Evolutionary conservation across 2,797 vertebrate species (phyloP).

Genomic region (Naso thynnoides): DNA sequence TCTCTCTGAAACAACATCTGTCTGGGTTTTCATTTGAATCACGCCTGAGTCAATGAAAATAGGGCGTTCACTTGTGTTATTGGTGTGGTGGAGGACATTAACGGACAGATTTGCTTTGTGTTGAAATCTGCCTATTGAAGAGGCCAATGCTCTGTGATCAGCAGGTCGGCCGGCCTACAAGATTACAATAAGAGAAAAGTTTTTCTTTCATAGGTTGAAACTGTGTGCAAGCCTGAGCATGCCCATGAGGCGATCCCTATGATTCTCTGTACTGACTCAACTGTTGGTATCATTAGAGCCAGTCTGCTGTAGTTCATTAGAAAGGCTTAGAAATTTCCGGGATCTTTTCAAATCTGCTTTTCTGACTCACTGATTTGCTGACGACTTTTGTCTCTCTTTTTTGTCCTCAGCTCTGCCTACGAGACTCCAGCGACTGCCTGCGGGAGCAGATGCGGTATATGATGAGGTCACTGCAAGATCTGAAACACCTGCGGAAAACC

Average conservation of each 20-base stretch:
- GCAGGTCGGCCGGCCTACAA: constrained; percentile 21
- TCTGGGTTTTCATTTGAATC: constrained; percentile 48
- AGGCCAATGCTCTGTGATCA: constrained; percentile 23
- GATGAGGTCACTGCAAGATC: constrained; percentile 87
- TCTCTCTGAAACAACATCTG: constrained; percentile 29
- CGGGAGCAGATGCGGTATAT: constrained; percentile 88
- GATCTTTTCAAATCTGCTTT: too few relatives aligned
- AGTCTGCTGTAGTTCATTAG: background rate
- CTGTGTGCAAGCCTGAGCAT: constrained; percentile 50
- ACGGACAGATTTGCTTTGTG: constrained; percentile 50
- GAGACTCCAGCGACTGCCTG: constrained; percentile 82
- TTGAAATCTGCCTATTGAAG: constrained; percentile 22
- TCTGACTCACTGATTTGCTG: constrained; percentile 14
- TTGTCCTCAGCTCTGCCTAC: constrained; percentile 85
- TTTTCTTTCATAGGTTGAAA: constrained; percentile 15
- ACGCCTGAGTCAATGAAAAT: constrained; percentile 25
- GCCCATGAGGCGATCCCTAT: constrained; percentile 17
- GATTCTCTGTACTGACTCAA: constrained; percentile 8
- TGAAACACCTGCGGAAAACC: constrained; percentile 81
- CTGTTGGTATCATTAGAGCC: constrained; percentile 20
- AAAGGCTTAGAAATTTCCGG: constrained; percentile 1
- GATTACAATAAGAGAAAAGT: constrained; percentile 34
- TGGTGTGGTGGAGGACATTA: constrained; percentile 53
- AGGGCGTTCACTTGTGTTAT: constrained; percentile 51
- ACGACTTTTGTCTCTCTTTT: constrained; percentile 33